These are phyloP conservation scores for Cenopis cana DNA, from an alignment of 2,888 invertebrate species.

Conservation along the genomic window DNA sequence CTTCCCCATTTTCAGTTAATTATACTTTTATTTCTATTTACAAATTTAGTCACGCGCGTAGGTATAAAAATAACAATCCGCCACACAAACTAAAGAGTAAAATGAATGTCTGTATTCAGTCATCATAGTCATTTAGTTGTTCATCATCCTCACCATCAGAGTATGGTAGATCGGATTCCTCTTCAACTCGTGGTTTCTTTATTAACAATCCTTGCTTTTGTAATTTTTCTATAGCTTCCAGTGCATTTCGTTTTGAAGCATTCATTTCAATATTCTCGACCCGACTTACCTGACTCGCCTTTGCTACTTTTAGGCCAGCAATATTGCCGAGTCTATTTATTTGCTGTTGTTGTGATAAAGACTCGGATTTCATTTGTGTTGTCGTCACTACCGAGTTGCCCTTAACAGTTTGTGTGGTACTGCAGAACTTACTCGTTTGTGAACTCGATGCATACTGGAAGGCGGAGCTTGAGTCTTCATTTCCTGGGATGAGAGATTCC, in stretches of 20 bases:
- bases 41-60: neutral
- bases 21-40: neutral
- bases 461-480: slow-evolving; percentile 58
- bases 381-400: slow-evolving; percentile 66
- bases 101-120: slow-evolving; percentile 10
- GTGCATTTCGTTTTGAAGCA: slow-evolving; percentile 65
- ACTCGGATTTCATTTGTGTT: slow-evolving; percentile 69
- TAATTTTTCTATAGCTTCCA: slow-evolving; percentile 77
- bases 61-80: neutral
- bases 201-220: slow-evolving; percentile 77
- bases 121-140: slow-evolving; percentile 47
- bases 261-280: slow-evolving; percentile 65
- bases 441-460: slow-evolving; percentile 63
- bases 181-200: slow-evolving; percentile 73
- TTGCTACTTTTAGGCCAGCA: slow-evolving; percentile 69
- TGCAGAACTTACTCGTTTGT: slow-evolving; percentile 65
- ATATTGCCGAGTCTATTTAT: slow-evolving; percentile 66
- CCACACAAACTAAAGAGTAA: neutral
- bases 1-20: neutral
- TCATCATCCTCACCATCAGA: slow-evolving; percentile 58
- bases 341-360: slow-evolving; percentile 65
- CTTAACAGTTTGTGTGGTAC: slow-evolving; percentile 65
- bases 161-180: slow-evolving; percentile 60
- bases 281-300: slow-evolving; percentile 65
- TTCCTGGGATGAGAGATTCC: slow-evolving; percentile 66